Conservation (phyloP, 2,113 vertebrate species). For the Alces alces region DNA sequence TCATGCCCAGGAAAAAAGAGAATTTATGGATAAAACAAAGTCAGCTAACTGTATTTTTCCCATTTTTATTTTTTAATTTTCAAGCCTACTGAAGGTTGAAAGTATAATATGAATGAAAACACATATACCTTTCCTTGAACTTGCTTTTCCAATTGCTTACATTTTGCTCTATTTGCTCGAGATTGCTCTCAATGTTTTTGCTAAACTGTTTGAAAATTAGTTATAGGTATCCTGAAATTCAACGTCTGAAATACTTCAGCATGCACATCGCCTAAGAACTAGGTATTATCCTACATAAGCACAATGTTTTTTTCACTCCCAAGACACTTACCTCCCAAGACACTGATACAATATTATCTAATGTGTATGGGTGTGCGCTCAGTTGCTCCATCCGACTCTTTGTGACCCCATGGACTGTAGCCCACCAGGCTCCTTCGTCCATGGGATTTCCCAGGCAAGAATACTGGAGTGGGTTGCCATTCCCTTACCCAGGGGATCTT, state of each 20-base stretch:
- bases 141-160: not conserved
- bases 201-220: not conserved
- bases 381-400: not conserved
- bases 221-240: not conserved
- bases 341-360: not conserved
- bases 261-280: not conserved
- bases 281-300: not conserved
- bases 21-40: not conserved
- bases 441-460: not conserved
- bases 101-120: not conserved
- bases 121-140: not conserved
- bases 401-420: not conserved
- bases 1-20: not conserved
- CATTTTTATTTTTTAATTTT: slow-evolving; percentile 14
- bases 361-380: not conserved
- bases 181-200: not conserved
- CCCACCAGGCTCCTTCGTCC: not conserved
- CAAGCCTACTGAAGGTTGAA: not conserved
- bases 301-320: not conserved
- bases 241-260: not conserved
- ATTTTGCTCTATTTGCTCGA: not conserved
- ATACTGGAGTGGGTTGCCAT: not conserved
- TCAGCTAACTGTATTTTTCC: not conserved
- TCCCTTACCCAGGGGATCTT: not conserved
- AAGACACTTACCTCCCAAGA: not conserved